phyloP scores from a whole-genome alignment of 2,113 vertebrate species.

The Tylochromis polylepis region DNA sequence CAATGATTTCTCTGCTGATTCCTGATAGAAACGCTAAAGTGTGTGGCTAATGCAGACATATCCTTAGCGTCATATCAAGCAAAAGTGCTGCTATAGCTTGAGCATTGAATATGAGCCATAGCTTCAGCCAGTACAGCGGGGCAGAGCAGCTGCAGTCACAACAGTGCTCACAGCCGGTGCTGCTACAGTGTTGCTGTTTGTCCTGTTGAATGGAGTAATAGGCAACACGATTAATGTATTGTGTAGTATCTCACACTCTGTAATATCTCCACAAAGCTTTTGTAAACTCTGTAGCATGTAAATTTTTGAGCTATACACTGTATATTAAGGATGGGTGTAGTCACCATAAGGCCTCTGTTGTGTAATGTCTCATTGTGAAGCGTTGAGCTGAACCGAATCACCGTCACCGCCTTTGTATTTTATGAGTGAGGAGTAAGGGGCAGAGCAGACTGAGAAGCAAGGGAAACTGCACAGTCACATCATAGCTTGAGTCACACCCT shows the following conservation, averaged over 20 bases:
- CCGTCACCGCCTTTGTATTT: neutral
- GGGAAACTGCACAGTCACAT: neutral
- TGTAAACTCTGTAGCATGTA: neutral
- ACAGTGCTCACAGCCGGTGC: neutral
- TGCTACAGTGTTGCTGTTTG: neutral
- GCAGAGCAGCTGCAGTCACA: neutral
- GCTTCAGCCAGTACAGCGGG: neutral
- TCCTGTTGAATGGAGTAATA: neutral
- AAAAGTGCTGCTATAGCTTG: too few species aligned
- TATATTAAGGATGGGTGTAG: neutral
- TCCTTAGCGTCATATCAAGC: neutral
- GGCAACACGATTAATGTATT: neutral
- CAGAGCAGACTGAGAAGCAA: too few species aligned
- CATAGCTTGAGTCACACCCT: too few species aligned
- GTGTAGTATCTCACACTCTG: neutral
- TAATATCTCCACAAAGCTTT: neutral
- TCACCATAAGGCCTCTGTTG: neutral
- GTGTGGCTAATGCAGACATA: neutral
- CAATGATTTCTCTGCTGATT: neutral
- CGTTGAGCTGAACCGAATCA: neutral
- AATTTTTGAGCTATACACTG: fast-evolving
- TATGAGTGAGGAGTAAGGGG: neutral
- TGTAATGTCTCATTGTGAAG: neutral
- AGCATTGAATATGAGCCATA: too few species aligned
- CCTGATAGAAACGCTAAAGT: neutral